Evolutionary conservation across 2,113 vertebrate genomes (phyloP).

Genomic region (Calidris pugnax): DNA sequence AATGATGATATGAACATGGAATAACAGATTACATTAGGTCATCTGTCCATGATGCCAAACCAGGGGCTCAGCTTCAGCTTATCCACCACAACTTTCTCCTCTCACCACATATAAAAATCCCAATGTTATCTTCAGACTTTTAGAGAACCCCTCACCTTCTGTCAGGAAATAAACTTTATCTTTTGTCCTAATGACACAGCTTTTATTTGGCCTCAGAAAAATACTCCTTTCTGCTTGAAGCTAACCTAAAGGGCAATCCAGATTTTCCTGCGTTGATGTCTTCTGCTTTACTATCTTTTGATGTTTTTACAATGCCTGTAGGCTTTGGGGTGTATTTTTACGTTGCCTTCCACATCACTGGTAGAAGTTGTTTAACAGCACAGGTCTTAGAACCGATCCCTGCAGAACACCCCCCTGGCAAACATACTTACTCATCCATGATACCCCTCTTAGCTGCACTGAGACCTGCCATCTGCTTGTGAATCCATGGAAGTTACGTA

Average conservation of each 20-base stretch:
- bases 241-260: neutral
- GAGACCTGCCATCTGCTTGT: neutral
- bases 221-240: neutral
- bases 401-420: neutral
- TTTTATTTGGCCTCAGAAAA: neutral
- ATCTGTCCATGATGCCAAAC: neutral
- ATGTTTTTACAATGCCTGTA: neutral
- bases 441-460: neutral
- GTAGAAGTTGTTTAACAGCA: neutral
- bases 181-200: neutral
- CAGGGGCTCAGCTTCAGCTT: neutral
- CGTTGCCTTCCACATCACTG: neutral
- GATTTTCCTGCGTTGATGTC: neutral
- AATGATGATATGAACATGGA: neutral
- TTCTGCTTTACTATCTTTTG: neutral
- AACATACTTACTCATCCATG: neutral
- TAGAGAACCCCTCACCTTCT: neutral
- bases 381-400: neutral
- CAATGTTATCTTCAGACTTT: neutral
- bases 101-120: neutral
- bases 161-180: neutral
- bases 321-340: neutral
- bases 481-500: neutral
- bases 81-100: neutral
- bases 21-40: neutral